Conservation (phyloP, 2,113 vertebrate species). For the Oenanthe melanoleuca region DNA sequence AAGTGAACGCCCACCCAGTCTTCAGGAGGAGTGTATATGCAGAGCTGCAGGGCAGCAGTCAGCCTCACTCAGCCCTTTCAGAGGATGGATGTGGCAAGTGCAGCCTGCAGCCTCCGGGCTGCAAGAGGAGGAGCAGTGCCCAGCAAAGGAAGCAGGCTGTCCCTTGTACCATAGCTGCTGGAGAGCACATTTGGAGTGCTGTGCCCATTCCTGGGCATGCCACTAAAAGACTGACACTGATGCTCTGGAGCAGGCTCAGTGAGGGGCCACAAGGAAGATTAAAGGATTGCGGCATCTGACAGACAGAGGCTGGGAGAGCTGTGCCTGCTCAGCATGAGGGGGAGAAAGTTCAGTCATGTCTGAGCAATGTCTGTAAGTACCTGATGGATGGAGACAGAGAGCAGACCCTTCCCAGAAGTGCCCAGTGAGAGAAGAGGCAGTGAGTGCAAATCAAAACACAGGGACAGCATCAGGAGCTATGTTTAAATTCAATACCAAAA, state of each 20-base stretch:
- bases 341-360: neutral
- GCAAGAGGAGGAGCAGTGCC: neutral
- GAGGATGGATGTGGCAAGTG: neutral
- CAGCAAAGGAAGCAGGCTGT: neutral
- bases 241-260: neutral
- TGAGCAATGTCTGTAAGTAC: neutral
- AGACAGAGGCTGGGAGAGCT: neutral
- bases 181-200: neutral
- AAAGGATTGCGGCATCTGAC: neutral
- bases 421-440: neutral
- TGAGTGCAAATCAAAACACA: neutral
- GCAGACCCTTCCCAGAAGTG: neutral
- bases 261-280: neutral
- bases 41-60: neutral
- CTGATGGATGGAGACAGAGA: neutral
- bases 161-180: fast-evolving
- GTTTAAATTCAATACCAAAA: neutral
- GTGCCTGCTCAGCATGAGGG: neutral
- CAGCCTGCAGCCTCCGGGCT: neutral
- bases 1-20: neutral
- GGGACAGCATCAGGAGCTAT: neutral
- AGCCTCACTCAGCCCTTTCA: neutral
- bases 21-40: neutral
- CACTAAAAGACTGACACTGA: neutral
- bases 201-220: neutral